phyloP scores from a whole-genome alignment of 2,113 vertebrate species.

The Orthonyx spaldingii region DNA sequence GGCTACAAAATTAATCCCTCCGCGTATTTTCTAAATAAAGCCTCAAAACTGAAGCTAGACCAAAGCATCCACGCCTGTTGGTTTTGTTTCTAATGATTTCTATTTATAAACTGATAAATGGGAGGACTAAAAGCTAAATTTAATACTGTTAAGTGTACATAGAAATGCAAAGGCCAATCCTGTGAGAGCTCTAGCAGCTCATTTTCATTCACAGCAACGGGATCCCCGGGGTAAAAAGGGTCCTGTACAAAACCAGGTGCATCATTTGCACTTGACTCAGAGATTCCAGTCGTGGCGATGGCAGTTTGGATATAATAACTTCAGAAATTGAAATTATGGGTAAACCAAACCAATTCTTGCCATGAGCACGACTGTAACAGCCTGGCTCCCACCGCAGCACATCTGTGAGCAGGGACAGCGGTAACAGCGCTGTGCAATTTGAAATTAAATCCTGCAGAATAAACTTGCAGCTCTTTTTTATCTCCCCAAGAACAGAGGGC shows the following conservation, averaged over 20 bases:
- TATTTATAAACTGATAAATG: conserved; percentile 29
- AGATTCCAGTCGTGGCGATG: neutral
- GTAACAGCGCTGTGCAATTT: fast-evolving
- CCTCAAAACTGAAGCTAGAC: conserved; percentile 17
- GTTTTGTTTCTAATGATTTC: neutral
- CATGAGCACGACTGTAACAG: fast-evolving
- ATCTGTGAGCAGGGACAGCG: neutral
- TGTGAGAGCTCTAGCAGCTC: neutral
- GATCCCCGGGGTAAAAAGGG: neutral
- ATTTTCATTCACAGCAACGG: neutral
- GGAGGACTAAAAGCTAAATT: neutral
- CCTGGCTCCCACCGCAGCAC: neutral
- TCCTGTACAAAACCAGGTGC: neutral
- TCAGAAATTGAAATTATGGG: neutral
- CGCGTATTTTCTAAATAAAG: conserved; percentile 43
- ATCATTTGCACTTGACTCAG: neutral
- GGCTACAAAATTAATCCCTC: conserved; percentile 30
- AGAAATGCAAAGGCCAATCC: neutral
- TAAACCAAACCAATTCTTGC: neutral
- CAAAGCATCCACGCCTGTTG: neutral
- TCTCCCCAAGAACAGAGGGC: neutral
- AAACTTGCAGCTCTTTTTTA: neutral
- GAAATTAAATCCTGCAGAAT: neutral
- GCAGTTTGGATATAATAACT: neutral
- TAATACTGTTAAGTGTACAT: neutral